Conservation (phyloP, 2,797 vertebrate species). For the Xiphophorus birchmanni region DNA sequence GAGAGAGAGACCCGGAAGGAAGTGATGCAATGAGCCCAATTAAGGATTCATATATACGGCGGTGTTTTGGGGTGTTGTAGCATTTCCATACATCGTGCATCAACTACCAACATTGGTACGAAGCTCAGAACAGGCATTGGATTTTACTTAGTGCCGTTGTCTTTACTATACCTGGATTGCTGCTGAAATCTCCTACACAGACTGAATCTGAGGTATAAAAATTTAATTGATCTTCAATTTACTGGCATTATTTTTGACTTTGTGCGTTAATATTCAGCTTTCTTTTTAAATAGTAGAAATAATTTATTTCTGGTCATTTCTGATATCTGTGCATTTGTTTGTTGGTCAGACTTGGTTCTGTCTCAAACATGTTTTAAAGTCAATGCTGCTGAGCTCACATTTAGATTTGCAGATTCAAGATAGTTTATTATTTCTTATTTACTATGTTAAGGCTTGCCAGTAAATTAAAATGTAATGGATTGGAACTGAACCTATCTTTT, state of each 20-base stretch:
- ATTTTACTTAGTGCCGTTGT: slow-evolving; percentile 29
- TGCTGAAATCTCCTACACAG: slow-evolving; percentile 9
- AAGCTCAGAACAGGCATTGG: slow-evolving; percentile 24
- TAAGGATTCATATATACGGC: slow-evolving; percentile 69
- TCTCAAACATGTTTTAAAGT: neutral
- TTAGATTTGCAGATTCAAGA: neutral
- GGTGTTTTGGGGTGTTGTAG: slow-evolving; percentile 39
- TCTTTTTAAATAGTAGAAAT: neutral
- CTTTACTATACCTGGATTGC: slow-evolving; percentile 20
- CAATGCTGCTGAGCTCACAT: neutral
- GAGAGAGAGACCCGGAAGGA: slow-evolving; percentile 72
- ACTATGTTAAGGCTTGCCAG: neutral
- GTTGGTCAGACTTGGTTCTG: neutral
- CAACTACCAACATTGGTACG: slow-evolving; percentile 17
- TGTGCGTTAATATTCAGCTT: neutral
- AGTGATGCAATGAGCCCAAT: slow-evolving; percentile 77
- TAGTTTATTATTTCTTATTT: neutral
- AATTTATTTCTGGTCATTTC: neutral
- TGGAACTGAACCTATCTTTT: neutral
- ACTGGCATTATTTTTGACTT: neutral
- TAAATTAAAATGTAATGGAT: neutral
- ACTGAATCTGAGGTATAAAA: slow-evolving; percentile 12
- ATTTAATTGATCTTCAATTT: slow-evolving; percentile 33
- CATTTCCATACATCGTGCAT: slow-evolving; percentile 54
- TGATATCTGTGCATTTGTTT: neutral